Evolutionary conservation across 2,797 vertebrate species (phyloP), one percentile per base, ranked within the genome.

Genomic region (Glossophaga mutica): DNA sequence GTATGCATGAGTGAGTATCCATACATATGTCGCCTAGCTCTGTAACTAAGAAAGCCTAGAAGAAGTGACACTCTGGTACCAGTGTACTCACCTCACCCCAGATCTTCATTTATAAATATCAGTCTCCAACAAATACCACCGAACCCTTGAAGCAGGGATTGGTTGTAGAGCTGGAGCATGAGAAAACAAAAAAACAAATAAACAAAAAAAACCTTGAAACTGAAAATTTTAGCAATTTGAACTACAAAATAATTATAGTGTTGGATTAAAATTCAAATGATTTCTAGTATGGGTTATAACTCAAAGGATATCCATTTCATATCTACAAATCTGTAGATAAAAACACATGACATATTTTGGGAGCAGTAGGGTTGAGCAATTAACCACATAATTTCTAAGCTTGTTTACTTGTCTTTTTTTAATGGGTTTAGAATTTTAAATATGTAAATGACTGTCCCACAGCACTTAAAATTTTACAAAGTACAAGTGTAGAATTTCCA

Each of bases 401-500:
- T 62, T 32, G 4, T 48, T 82, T 88, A 26, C 6, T 83, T 92
- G 84, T 14, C 82, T 34, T 52, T 52, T 65, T 70, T 46, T 26
- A 3, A 32, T 50, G 29, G 6, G 21, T 95, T 86, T 90, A 65
- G 2, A 76, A 24, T n/a, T 94, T 91, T 65, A 18, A 29, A 52
- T 18, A 90, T 82, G 10, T 67, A 84, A 37, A 59, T 57, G 50
- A 95, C 50, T 93, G 2, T 42, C 68, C 90, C 92, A 92, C 88
- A 97, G 71, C 96, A 91, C 84, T 85, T 97, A 96, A 97, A 97
- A 83, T 57, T 96, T 29, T 97, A 91, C 94, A 46, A 96, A 97
- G 87, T 55, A 86, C 70, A 55, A 94, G 21, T 87, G 78, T 84
- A 90, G 90, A 68, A 94, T 97, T 95, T 97, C 87, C 62, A 89